These are phyloP conservation scores for Rhagoletis pomonella DNA, from an alignment of 1,140 invertebrate genomes.

Conservation along the genomic window DNA sequence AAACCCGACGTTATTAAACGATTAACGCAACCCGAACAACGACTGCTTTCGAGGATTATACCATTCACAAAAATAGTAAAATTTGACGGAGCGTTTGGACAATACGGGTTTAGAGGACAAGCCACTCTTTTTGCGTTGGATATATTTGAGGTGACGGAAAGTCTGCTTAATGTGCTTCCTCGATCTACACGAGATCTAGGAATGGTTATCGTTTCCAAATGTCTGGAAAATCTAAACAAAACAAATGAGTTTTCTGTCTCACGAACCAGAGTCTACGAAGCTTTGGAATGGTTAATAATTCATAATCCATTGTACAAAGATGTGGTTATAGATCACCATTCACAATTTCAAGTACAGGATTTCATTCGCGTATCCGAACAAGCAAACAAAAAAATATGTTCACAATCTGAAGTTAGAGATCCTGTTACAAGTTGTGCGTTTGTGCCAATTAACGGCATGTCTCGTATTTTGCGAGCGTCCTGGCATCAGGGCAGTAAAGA, in stretches of 20 bases:
- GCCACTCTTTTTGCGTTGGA: background rate
- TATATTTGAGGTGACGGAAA: slow-evolving; percentile 10
- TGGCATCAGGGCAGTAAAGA: no score
- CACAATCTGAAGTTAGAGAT: no score
- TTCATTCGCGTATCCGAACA: no score
- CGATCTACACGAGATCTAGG: slow-evolving; percentile 60
- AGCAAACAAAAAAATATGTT: no score
- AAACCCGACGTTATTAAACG: background rate
- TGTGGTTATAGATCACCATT: background rate
- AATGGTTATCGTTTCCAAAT: slow-evolving; percentile 63
- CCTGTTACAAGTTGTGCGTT: no score
- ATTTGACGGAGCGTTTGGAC: no score
- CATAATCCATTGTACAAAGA: slow-evolving; percentile 3
- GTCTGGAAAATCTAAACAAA: slow-evolving; percentile 65
- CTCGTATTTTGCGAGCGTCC: no score
- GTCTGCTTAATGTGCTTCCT: slow-evolving; percentile 59
- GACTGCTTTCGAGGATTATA: background rate
- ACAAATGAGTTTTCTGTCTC: slow-evolving; percentile 58
- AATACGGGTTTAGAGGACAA: background rate
- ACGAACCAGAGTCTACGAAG: background rate
- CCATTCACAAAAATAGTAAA: slow-evolving; percentile 7
- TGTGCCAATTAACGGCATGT: no score
- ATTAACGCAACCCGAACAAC: background rate
- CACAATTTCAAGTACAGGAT: background rate
- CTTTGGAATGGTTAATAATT: background rate